These are phyloP conservation scores for Myotis myotis DNA, from an alignment of 2,797 vertebrate genomes.

Conservation along the genomic window DNA sequence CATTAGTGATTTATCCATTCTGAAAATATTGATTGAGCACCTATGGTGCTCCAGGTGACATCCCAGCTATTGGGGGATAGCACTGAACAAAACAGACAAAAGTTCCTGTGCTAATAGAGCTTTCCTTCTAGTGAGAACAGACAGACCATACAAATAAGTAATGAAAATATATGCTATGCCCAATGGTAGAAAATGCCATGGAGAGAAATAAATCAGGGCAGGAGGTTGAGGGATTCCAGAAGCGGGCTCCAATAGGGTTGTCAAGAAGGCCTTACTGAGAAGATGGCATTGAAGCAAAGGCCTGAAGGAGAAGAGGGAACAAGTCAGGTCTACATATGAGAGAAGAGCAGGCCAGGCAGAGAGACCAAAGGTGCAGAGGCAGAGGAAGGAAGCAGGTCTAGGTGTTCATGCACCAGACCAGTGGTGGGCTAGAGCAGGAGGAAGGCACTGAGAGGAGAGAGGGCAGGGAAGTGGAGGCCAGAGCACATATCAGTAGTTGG, in stretches of 20 bases:
- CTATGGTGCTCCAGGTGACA: background rate
- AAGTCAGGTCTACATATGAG: accelerated
- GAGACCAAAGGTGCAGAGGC: background rate
- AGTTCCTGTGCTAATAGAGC: background rate
- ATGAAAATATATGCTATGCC: background rate
- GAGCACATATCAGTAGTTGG: background rate
- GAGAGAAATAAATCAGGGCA: background rate
- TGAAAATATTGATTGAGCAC: background rate
- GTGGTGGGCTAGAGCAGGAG: too few relatives aligned
- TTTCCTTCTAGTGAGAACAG: background rate
- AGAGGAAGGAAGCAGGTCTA: background rate
- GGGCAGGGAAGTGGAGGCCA: background rate
- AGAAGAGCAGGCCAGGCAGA: background rate
- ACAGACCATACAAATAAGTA: background rate
- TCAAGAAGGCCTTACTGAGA: background rate
- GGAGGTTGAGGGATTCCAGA: background rate
- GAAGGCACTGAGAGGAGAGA: background rate
- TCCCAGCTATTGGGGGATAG: background rate
- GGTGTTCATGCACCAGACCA: background rate
- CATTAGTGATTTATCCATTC: background rate
- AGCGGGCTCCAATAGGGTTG: background rate
- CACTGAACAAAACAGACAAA: background rate
- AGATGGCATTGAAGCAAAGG: background rate
- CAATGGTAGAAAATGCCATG: background rate
- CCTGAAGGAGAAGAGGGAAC: background rate